phyloP scores from a whole-genome alignment of 1,140 invertebrate genomes.

The Sycophila sp. region DNA sequence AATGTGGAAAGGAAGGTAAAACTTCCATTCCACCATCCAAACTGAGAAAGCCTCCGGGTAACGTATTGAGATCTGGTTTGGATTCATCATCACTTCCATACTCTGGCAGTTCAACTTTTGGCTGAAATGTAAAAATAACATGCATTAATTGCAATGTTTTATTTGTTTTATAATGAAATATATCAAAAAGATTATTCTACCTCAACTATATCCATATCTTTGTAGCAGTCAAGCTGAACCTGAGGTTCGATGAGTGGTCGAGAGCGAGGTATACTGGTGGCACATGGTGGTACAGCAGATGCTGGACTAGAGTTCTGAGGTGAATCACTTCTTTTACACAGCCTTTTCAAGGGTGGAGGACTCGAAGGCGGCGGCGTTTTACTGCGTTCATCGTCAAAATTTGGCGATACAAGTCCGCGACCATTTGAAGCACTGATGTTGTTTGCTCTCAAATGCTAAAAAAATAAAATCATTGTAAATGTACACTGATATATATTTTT shows the following conservation, averaged over 20 bases:
- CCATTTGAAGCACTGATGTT: constrained; percentile 64
- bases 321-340: constrained; percentile 67
- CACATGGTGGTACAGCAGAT: constrained; percentile 55
- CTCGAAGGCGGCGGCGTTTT: constrained; percentile 63
- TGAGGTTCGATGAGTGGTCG: constrained; percentile 64
- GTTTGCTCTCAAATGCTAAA: constrained; percentile 62
- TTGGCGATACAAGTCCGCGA: constrained; percentile 62
- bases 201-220: constrained; percentile 66
- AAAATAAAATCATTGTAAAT: constrained; percentile 29
- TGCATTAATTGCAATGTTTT: constrained; percentile 22
- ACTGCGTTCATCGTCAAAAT: constrained; percentile 63
- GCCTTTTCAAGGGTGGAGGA: constrained; percentile 66
- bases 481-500: neutral
- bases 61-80: constrained; percentile 62
- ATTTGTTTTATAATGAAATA: no score
- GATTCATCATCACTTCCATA: constrained; percentile 70
- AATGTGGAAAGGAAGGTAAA: constrained; percentile 60
- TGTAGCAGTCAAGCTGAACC: constrained; percentile 66
- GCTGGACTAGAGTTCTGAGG: constrained; percentile 66
- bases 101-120: constrained; percentile 71
- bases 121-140: constrained; percentile 47
- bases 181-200: constrained; percentile 51
- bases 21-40: constrained; percentile 66
- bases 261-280: constrained; percentile 58
- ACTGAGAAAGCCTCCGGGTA: constrained; percentile 63